phyloP scores from a whole-genome alignment of 2,113 vertebrate species.

The Neolamprologus toae region DNA sequence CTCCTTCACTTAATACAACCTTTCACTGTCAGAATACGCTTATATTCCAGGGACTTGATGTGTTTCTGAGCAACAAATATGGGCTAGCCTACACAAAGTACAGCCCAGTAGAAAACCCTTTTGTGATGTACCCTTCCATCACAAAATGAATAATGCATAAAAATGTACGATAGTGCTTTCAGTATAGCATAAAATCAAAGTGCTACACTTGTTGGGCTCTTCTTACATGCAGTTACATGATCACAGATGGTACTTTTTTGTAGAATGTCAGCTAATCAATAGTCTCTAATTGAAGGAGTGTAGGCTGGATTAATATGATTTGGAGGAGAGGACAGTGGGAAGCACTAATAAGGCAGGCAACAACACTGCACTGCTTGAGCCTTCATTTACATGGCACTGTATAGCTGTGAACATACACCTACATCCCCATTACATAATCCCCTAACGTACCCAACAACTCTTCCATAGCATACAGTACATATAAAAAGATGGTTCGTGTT shows the following conservation, averaged over 20 bases:
- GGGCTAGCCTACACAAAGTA: background rate
- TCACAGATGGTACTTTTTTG: background rate
- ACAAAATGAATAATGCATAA: background rate
- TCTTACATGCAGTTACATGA: background rate
- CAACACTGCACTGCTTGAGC: background rate
- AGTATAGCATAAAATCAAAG: background rate
- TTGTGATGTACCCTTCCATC: background rate
- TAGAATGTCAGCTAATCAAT: slow-evolving; percentile 21
- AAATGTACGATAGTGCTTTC: background rate
- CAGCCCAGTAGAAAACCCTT: background rate
- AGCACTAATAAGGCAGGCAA: slow-evolving; percentile 24
- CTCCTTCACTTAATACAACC: background rate
- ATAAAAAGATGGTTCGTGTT: background rate
- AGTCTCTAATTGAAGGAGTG: slow-evolving; percentile 5
- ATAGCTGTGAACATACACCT: background rate
- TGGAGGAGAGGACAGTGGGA: background rate
- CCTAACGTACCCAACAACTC: background rate
- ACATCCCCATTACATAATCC: background rate
- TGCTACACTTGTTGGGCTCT: background rate
- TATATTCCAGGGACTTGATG: background rate
- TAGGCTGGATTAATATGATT: background rate
- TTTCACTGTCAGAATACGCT: background rate
- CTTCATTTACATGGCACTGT: background rate
- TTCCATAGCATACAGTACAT: background rate
- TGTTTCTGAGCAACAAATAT: background rate